phyloP scores from a whole-genome alignment of 2,888 invertebrate genomes.

The Mesoligia furuncula region DNA sequence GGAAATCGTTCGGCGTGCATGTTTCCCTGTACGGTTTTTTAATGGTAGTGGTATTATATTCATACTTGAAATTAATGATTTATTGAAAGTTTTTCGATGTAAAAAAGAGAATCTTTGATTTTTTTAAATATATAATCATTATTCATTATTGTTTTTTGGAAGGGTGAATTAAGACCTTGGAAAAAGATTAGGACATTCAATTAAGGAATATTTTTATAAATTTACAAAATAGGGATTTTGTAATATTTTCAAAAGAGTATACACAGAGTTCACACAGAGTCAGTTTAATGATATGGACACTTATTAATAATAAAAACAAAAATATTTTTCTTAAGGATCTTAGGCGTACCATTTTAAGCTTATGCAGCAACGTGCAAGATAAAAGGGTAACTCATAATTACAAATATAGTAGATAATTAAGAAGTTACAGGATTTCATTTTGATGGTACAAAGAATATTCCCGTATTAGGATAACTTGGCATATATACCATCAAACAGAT shows the following conservation, averaged over 20 bases:
- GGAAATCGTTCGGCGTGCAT: conserved; percentile 60
- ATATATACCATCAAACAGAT: conserved; percentile 18
- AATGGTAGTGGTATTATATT: conserved; percentile 5
- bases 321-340: no score
- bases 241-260: not conserved
- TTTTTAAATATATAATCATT: not conserved
- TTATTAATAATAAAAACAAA: no score
- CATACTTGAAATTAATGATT: conserved; percentile 7
- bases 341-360: no score
- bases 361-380: not conserved
- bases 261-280: not conserved
- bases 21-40: conserved; percentile 40
- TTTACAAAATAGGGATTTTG: no score
- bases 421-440: not conserved
- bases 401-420: not conserved
- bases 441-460: not conserved
- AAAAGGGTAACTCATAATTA: not conserved
- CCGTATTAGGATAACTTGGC: not conserved
- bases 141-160: not conserved
- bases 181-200: no score
- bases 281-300: not conserved
- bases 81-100: not conserved
- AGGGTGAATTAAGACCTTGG: not conserved
- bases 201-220: no score
- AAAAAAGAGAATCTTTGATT: not conserved